These are phyloP conservation scores for Norana najaformis DNA, from an alignment of 2,888 invertebrate genomes.

Conservation along the genomic window DNA sequence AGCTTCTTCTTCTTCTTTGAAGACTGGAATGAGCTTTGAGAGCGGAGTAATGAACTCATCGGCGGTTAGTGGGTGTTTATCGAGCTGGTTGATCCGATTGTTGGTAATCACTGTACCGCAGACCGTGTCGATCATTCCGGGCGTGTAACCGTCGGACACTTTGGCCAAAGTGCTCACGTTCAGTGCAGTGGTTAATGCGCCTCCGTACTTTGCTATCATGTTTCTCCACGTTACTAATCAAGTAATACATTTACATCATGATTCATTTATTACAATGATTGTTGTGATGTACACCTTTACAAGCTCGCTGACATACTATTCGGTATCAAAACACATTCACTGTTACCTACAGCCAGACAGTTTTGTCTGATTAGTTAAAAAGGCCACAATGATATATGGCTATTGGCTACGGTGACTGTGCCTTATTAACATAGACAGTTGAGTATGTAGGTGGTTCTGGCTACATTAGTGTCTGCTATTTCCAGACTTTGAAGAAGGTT, in stretches of 20 bases:
- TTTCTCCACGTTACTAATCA: slow-evolving; percentile 62
- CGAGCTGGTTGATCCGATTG: slow-evolving; percentile 56
- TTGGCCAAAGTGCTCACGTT: slow-evolving; percentile 77
- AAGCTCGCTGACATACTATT: too few species aligned
- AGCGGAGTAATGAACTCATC: slow-evolving; percentile 80
- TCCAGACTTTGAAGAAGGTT: too few species aligned
- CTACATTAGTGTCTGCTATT: too few species aligned
- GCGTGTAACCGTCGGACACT: slow-evolving; percentile 88
- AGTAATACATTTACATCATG: not conserved
- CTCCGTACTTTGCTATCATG: slow-evolving; percentile 58
- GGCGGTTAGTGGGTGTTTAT: slow-evolving; percentile 58
- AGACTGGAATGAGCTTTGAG: slow-evolving; percentile 78
- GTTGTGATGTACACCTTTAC: too few species aligned
- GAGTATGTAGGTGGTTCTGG: too few species aligned
- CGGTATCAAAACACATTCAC: too few species aligned
- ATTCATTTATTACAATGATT: not conserved
- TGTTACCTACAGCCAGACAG: too few species aligned
- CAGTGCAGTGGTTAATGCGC: slow-evolving; percentile 62
- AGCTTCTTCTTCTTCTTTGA: slow-evolving; percentile 85
- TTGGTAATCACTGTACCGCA: slow-evolving; percentile 58
- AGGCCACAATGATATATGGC: too few species aligned
- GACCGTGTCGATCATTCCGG: slow-evolving; percentile 69
- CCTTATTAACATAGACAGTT: too few species aligned
- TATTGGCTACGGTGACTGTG: too few species aligned
- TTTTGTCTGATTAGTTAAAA: too few species aligned